A percentile compares a stretch with the other conserved stretches of the same genome.
Conservation (phyloP, 2,113 vertebrate genomes). For the Colinus virginianus region DNA sequence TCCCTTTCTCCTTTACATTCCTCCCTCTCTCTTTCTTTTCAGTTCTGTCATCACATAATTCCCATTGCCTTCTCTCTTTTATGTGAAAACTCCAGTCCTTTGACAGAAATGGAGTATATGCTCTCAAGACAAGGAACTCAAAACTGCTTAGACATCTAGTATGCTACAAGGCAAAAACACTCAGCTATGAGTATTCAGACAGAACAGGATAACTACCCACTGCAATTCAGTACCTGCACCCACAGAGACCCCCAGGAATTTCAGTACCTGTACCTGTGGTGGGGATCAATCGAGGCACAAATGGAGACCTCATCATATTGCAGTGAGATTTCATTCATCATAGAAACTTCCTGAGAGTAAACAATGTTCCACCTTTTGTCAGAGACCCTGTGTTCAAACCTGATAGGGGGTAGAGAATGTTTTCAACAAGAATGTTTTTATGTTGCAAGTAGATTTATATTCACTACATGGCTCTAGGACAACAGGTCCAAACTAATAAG, state of each 20-base stretch:
- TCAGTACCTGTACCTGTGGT: not conserved
- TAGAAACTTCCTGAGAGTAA: not conserved
- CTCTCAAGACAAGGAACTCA: not conserved
- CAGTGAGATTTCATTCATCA: not conserved
- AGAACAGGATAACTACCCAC: fast-evolving
- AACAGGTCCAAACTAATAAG: not conserved
- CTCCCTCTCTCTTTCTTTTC: not conserved
- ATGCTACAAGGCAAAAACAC: not conserved
- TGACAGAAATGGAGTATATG: not conserved
- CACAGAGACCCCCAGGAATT: not conserved
- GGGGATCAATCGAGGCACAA: not conserved
- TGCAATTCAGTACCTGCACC: not conserved
- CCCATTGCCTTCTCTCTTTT: not conserved
- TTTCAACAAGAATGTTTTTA: not conserved
- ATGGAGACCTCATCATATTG: not conserved
- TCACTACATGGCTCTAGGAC: not conserved
- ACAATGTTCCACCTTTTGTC: not conserved
- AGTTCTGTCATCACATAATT: not conserved
- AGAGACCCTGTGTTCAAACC: not conserved
- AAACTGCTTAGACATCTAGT: not conserved
- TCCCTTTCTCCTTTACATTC: not conserved
- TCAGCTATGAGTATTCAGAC: not conserved
- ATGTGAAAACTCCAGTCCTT: not conserved
- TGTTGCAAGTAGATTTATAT: not conserved
- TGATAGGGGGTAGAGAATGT: fast-evolving